Evolutionary conservation across 2,888 invertebrate species (phyloP).

Genomic region (Ennomos quercinarius): DNA sequence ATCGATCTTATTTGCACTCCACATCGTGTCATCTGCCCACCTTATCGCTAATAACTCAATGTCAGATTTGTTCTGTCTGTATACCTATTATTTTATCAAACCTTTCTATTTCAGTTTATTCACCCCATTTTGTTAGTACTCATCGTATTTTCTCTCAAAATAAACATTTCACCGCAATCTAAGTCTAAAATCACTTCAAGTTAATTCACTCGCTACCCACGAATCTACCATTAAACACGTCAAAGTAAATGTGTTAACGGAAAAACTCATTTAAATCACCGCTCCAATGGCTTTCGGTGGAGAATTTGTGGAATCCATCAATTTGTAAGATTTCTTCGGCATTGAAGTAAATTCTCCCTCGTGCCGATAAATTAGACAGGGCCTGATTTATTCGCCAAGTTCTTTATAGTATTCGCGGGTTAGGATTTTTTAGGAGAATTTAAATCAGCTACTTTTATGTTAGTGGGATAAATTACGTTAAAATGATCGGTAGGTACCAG

Average conservation of each 20-base stretch:
- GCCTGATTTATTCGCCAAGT: constrained; percentile 73
- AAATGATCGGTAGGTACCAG: constrained; percentile 9
- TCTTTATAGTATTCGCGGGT: constrained; percentile 56
- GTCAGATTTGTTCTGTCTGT: too few relatives aligned
- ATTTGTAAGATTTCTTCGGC: constrained; percentile 70
- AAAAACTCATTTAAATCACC: constrained; percentile 58
- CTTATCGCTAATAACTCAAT: too few relatives aligned
- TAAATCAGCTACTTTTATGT: constrained; percentile 16
- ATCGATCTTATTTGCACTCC: too few relatives aligned
- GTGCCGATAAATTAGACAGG: constrained; percentile 69
- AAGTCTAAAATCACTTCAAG: constrained; percentile 12
- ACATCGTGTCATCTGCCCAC: too few relatives aligned
- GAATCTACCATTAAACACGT: constrained; percentile 33
- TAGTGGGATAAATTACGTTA: constrained; percentile 14
- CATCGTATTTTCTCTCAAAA: neutral
- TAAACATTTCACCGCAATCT: neutral
- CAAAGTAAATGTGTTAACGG: constrained; percentile 43
- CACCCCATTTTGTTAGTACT: too few relatives aligned
- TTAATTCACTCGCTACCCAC: constrained; percentile 25
- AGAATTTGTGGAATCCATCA: constrained; percentile 73
- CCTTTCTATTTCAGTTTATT: too few relatives aligned
- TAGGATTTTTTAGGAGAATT: constrained; percentile 31
- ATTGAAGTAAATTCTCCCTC: constrained; percentile 59
- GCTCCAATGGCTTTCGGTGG: constrained; percentile 52
- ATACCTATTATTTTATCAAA: too few relatives aligned